Evolutionary conservation across 2,797 vertebrate species (phyloP).

Genomic region (Pyrocephalus nanus): DNA sequence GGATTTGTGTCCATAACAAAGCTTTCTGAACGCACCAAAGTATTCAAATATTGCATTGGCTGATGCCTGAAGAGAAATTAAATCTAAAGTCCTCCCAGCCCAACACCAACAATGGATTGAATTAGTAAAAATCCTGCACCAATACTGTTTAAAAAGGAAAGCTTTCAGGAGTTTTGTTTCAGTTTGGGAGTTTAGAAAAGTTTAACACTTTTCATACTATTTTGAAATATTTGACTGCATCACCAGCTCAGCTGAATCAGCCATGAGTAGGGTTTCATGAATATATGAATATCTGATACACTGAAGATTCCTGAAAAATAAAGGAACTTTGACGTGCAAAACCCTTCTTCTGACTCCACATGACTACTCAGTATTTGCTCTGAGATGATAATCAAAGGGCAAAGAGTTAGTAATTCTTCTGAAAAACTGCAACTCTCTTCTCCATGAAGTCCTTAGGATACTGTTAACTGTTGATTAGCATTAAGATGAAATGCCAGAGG

Average conservation of each 20-base stretch:
- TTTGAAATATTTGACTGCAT: neutral
- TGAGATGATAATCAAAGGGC: neutral
- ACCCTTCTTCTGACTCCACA: constrained; percentile 14
- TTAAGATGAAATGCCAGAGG: neutral
- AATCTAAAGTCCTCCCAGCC: constrained; percentile 8
- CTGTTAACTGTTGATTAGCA: rapidly evolving
- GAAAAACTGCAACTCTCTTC: neutral
- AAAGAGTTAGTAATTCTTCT: neutral
- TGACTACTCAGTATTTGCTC: neutral
- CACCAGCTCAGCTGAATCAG: neutral
- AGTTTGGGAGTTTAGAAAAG: neutral
- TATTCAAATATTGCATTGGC: constrained; percentile 50
- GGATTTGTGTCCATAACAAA: constrained; percentile 53
- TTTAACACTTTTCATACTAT: constrained; percentile 10
- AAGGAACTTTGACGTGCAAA: constrained; percentile 36
- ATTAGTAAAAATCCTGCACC: neutral
- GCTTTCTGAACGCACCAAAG: constrained; percentile 36
- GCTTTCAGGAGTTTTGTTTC: neutral
- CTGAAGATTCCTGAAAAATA: constrained; percentile 59
- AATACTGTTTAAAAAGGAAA: constrained; percentile 18
- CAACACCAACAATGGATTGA: neutral
- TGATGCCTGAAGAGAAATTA: constrained; percentile 28
- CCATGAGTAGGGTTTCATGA: neutral
- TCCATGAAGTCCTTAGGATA: neutral
- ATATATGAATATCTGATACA: constrained; percentile 29